Conservation (phyloP, 2,797 vertebrate genomes). For the Microcaecilia unicolor region DNA sequence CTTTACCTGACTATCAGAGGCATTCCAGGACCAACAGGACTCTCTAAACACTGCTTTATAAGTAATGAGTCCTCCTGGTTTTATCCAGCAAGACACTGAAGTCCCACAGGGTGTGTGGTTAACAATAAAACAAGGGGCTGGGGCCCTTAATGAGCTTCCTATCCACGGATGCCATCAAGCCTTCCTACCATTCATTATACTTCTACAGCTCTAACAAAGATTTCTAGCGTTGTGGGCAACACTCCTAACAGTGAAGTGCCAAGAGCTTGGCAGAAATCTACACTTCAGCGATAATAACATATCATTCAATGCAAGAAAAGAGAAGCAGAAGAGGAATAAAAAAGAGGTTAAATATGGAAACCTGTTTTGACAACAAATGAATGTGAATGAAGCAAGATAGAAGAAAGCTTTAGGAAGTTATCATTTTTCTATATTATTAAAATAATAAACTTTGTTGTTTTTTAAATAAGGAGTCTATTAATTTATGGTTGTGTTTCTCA, state of each 20-base stretch:
- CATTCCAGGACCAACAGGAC: slow-evolving; percentile 68
- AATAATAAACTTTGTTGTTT: too few relatives aligned
- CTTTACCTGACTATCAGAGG: slow-evolving; percentile 78
- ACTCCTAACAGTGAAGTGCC: slow-evolving; percentile 58
- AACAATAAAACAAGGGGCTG: slow-evolving; percentile 73
- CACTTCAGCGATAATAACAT: slow-evolving; percentile 55
- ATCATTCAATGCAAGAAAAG: slow-evolving; percentile 49
- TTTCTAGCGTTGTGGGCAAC: slow-evolving; percentile 69
- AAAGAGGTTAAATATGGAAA: slow-evolving; percentile 52
- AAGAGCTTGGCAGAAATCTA: slow-evolving; percentile 59
- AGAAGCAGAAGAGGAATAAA: slow-evolving; percentile 53
- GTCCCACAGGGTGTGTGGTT: slow-evolving; percentile 69
- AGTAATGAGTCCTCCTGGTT: slow-evolving; percentile 77
- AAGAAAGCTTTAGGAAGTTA: neutral
- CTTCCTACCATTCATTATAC: slow-evolving; percentile 75
- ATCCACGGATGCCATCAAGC: slow-evolving; percentile 77
- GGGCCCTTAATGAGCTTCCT: slow-evolving; percentile 72
- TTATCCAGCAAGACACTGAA: slow-evolving; percentile 67
- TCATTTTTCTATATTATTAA: too few relatives aligned
- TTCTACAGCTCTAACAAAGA: slow-evolving; percentile 67
- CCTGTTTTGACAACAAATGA: slow-evolving; percentile 55
- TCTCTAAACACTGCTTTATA: slow-evolving; percentile 69
- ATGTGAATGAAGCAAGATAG: slow-evolving; percentile 39
- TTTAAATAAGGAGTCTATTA: too few relatives aligned
- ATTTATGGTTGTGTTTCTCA: too few relatives aligned